Base-by-base conservation (phyloP, 2,113 vertebrate genomes). In the Felis chaus region DNA sequence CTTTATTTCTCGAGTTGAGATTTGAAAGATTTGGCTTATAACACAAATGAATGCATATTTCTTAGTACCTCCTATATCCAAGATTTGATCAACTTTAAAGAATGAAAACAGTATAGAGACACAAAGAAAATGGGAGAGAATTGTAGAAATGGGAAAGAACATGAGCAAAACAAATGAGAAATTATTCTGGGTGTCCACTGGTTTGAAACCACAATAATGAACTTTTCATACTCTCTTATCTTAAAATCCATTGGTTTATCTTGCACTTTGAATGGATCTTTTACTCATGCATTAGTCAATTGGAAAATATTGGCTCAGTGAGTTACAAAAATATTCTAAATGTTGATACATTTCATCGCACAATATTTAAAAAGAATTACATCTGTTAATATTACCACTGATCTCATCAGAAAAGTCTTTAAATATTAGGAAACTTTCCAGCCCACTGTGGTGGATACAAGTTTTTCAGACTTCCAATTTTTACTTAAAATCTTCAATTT, bases 401-500 rank as follows among this genome's bases (percentile, higher is more conserved):
- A 66, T 80, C 48, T 81, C 61, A 65, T 87, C 5, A 94, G 19
- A 66, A 73, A 78, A 89, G 16, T 19, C 15, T 66, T 36, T 88
- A 68, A 76, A 15, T 93, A 91, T 29, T 27, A 71, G 61, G 55
- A 76, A 65, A 27, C 19, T 55, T 63, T 82, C 14, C 36, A 41
- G 7, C n/a, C 3, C 27, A 50, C 36, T 89, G 12, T 41, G 45
- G 14, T 88, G 66, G 29, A 63, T 41, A 82, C 15, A 73, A 10
- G 23, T 10, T 41, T 63, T 81, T 94, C 33, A 88, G 10, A 88
- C 13, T 66, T 89, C 45, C 36, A 10, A 53, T 53, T 68, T 95
- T 83, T 88, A 16, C n/a, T 45, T 91, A 12, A 71, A 93, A 84
- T 65, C 31, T 66, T 89, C 48, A 95, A 48, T 95, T 82, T 76